Conservation (phyloP, 2,888 invertebrate genomes). For the Noctua janthe region DNA sequence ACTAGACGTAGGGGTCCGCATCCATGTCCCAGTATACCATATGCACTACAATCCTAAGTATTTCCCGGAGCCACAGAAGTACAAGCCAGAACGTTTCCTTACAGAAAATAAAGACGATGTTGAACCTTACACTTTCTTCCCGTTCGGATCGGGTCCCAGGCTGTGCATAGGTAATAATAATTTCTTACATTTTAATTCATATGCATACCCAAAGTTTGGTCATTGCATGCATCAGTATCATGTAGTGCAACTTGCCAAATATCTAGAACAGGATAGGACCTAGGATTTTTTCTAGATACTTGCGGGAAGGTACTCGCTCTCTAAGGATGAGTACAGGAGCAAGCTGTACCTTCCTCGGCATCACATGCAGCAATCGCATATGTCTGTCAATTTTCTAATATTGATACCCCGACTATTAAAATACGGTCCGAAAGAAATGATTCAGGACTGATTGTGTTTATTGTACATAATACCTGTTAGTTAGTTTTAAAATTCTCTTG, state of each 20-base stretch:
- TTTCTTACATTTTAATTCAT: neutral
- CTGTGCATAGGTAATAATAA: slow-evolving; percentile 67
- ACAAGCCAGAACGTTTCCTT: slow-evolving; percentile 76
- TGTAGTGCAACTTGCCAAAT: neutral
- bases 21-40: slow-evolving; percentile 77
- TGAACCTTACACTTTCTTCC: slow-evolving; percentile 74
- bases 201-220: neutral
- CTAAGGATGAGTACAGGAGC: neutral
- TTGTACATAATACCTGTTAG: neutral
- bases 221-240: neutral
- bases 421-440: neutral
- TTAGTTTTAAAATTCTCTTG: neutral
- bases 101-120: slow-evolving; percentile 69
- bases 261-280: neutral
- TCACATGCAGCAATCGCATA: neutral
- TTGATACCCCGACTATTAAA: too few relatives aligned
- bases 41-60: slow-evolving; percentile 73
- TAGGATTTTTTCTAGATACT: neutral
- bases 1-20: slow-evolving; percentile 71
- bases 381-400: neutral
- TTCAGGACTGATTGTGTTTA: neutral
- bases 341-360: neutral
- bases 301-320: neutral
- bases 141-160: slow-evolving; percentile 79
- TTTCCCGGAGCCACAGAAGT: slow-evolving; percentile 76